These are phyloP conservation scores for Notolepis coatsorum DNA, from an alignment of 2,797 vertebrate species.

Conservation along the genomic window DNA sequence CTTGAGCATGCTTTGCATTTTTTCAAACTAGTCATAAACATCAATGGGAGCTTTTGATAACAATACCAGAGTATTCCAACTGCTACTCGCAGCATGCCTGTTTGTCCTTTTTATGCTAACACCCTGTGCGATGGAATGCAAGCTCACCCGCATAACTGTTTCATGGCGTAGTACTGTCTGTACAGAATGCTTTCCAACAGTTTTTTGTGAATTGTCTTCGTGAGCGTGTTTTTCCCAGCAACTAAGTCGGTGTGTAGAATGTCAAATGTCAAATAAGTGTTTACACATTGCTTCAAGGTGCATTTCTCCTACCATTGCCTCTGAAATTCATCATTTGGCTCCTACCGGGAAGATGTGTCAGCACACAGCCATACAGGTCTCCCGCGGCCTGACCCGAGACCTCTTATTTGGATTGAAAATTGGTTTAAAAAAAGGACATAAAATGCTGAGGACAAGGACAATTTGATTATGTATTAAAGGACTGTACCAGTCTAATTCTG, in stretches of 20 bases:
- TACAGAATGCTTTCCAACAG: slow-evolving; percentile 40
- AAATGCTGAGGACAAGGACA: slow-evolving; percentile 12
- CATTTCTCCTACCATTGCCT: slow-evolving; percentile 34
- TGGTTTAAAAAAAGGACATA: background rate
- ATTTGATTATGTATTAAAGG: too few relatives aligned
- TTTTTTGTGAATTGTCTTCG: slow-evolving; percentile 53
- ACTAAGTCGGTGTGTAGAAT: slow-evolving; percentile 65
- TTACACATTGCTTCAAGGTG: slow-evolving; percentile 36
- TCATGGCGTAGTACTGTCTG: slow-evolving; percentile 27
- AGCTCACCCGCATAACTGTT: slow-evolving; percentile 51
- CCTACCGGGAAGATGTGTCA: too few relatives aligned
- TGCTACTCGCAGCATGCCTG: slow-evolving; percentile 66
- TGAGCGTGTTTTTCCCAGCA: slow-evolving; percentile 50
- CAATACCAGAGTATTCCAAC: slow-evolving; percentile 3
- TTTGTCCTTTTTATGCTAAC: slow-evolving; percentile 54
- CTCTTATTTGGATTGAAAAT: slow-evolving; percentile 69
- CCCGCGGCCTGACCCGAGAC: slow-evolving; percentile 27
- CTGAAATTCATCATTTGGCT: slow-evolving; percentile 27
- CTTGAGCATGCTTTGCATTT: slow-evolving; percentile 73
- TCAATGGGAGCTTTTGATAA: slow-evolving; percentile 7
- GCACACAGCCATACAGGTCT: slow-evolving; percentile 24
- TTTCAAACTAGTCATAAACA: slow-evolving; percentile 49
- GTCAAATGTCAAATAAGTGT: slow-evolving; percentile 41
- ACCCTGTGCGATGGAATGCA: slow-evolving; percentile 54
- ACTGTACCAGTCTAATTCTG: too few relatives aligned